phyloP scores from a whole-genome alignment of 2,888 invertebrate species.

The Oasisia sp. region DNA sequence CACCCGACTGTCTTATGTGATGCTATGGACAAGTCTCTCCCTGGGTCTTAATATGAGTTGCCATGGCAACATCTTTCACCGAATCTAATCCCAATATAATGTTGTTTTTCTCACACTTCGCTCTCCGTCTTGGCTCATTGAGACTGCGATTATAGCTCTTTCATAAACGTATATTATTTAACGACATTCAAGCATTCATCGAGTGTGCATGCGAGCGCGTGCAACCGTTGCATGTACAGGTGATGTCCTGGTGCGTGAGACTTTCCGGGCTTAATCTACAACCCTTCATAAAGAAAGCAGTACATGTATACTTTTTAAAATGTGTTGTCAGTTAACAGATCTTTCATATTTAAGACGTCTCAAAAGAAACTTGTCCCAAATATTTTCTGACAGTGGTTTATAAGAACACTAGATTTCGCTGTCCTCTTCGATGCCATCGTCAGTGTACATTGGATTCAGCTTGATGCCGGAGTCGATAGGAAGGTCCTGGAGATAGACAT shows the following conservation, averaged over 20 bases:
- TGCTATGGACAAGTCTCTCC: neutral
- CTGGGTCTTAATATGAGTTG: neutral
- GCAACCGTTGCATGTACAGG: no score
- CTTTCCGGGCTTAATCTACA: no score
- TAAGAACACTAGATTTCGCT: neutral
- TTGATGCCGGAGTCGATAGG: neutral
- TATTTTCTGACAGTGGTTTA: neutral
- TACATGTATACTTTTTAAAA: no score
- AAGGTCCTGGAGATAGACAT: neutral
- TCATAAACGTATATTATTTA: neutral
- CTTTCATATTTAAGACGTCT: no score
- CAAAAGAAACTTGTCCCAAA: neutral
- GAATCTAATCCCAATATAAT: no score
- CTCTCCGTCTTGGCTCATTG: neutral
- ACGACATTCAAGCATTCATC: no score
- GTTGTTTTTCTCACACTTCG: no score
- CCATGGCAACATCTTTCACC: no score
- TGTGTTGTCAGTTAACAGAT: no score
- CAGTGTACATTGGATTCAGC: conserved; percentile 1
- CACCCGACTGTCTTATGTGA: neutral
- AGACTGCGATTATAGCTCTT: neutral
- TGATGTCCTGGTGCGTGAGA: no score
- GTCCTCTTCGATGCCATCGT: neutral
- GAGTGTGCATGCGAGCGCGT: no score
- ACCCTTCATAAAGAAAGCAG: no score